Evolutionary conservation across 2,797 vertebrate genomes (phyloP).

Genomic region (Karalla daura): DNA sequence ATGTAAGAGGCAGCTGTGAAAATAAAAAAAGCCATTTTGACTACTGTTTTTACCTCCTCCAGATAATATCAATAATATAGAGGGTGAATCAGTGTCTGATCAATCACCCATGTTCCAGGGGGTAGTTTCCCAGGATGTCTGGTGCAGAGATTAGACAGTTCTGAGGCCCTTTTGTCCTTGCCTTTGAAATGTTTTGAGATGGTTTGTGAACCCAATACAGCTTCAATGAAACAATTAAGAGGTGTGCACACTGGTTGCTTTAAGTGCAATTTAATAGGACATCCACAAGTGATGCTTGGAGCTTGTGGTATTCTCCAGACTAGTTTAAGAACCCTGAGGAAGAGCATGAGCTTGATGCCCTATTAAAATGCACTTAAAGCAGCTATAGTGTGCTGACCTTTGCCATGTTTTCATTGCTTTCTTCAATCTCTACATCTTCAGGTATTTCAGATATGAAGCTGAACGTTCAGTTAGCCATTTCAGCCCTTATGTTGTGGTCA

Average conservation of each 20-base stretch:
- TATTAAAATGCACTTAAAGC: no score
- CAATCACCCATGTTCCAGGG: conserved; percentile 41
- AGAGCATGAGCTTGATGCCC: no score
- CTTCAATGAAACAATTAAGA: no score
- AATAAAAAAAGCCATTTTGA: conserved; percentile 42
- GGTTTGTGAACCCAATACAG: neutral
- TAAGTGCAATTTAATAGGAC: no score
- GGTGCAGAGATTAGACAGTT: neutral
- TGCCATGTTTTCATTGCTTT: no score
- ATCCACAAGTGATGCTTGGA: no score
- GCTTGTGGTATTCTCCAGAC: no score
- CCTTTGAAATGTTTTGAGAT: conserved; percentile 9
- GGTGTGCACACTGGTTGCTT: neutral
- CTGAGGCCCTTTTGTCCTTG: neutral
- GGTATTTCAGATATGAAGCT: no score
- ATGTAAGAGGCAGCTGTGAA: conserved; percentile 36
- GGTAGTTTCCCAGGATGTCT: conserved; percentile 24
- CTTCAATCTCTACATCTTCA: no score
- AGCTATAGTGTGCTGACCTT: no score
- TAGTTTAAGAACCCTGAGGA: no score
- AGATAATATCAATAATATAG: conserved; percentile 41
- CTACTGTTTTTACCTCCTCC: conserved; percentile 43
- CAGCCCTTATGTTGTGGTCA: neutral
- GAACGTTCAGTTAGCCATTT: no score
- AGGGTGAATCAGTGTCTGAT: conserved; percentile 49